phyloP scores from a whole-genome alignment of 1,140 invertebrate species.

The Camponotus floridanus region DNA sequence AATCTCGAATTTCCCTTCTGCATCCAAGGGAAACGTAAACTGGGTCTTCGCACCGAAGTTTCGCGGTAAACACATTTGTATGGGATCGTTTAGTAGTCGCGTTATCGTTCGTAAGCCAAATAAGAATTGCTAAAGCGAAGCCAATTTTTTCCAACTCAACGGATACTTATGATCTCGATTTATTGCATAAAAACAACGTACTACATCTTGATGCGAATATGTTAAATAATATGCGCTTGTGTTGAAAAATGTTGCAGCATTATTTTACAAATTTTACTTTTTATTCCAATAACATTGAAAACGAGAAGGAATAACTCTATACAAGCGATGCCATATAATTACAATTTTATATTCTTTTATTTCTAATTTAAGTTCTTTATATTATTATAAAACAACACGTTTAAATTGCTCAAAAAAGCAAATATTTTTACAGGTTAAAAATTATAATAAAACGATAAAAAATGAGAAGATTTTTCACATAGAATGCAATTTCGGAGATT shows the following conservation, averaged over 20 bases:
- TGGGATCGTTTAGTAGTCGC: slow-evolving; percentile 70
- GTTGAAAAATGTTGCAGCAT: slow-evolving; percentile 20
- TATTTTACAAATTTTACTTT: slow-evolving; percentile 38
- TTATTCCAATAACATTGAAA: background rate
- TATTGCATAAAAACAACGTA: slow-evolving; percentile 55
- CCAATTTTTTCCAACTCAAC: slow-evolving; percentile 69
- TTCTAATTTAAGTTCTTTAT: background rate
- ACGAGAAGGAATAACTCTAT: background rate
- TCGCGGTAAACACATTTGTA: slow-evolving; percentile 78
- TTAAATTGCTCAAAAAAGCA: background rate
- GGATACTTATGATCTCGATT: slow-evolving; percentile 50
- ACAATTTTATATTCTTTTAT: background rate
- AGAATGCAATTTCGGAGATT: background rate
- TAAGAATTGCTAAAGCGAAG: slow-evolving; percentile 73
- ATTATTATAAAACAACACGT: background rate
- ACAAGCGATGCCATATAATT: background rate
- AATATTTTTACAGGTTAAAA: background rate
- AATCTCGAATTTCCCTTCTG: slow-evolving; percentile 64
- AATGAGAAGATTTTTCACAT: background rate
- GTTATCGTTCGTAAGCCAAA: slow-evolving; percentile 71
- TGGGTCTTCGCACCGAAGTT: slow-evolving; percentile 65
- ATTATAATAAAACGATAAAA: background rate
- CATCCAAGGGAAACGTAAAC: slow-evolving; percentile 72
- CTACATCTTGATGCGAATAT: slow-evolving; percentile 44
- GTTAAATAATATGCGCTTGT: slow-evolving; percentile 43